Conservation (phyloP, 2,113 vertebrate genomes). For the Candoia aspera region DNA sequence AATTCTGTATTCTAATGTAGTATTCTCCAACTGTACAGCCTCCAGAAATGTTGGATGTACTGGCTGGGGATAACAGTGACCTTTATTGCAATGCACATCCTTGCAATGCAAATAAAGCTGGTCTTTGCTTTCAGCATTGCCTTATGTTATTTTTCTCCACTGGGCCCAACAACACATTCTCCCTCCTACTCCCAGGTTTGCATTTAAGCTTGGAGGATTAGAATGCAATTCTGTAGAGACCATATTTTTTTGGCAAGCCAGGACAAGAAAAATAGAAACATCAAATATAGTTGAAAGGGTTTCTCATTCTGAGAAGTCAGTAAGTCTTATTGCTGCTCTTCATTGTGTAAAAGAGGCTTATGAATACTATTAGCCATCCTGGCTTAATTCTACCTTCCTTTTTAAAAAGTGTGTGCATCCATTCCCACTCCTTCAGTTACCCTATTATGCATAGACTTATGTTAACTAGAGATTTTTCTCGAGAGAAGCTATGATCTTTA, state of each 20-base stretch:
- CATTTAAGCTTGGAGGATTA: too few relatives aligned
- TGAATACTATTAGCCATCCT: neutral
- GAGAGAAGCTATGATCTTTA: neutral
- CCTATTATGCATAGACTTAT: neutral
- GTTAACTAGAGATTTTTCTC: neutral
- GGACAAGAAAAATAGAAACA: neutral
- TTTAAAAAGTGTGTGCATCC: neutral
- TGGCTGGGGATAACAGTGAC: neutral
- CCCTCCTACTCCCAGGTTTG: neutral
- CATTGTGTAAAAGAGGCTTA: neutral
- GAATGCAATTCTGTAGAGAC: too few relatives aligned
- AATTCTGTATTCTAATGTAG: neutral
- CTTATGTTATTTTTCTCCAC: neutral
- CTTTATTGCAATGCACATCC: neutral
- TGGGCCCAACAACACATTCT: neutral
- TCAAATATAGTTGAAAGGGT: neutral
- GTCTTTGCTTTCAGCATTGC: neutral
- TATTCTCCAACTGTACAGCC: neutral
- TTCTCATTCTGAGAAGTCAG: constrained; percentile 19
- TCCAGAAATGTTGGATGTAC: neutral
- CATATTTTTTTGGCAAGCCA: too few relatives aligned
- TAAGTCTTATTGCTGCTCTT: constrained; percentile 15
- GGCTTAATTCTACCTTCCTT: neutral
- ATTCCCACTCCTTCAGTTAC: neutral
- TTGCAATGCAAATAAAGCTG: neutral